Percentiles rank a stretch among this genome's conserved stretches.
phyloP scores from a whole-genome alignment of 2,888 invertebrate genomes.

The Drosophila tripunctata region DNA sequence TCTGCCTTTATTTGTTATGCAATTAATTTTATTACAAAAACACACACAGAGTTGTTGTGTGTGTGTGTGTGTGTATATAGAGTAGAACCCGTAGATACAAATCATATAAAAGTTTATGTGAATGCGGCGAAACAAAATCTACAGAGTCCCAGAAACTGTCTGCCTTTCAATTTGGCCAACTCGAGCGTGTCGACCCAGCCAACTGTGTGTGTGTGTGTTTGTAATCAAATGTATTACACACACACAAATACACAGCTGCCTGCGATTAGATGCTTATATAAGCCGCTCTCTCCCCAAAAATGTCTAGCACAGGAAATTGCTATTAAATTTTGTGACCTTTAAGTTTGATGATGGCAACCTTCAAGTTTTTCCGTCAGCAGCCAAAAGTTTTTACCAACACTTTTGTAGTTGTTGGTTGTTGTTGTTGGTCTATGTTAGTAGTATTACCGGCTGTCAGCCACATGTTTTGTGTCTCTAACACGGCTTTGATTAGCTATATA shows the following conservation, averaged over 20 bases:
- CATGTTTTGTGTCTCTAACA: conserved; percentile 38
- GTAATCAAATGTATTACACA: conserved; percentile 19
- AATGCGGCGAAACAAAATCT: conserved; percentile 43
- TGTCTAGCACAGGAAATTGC: conserved; percentile 58
- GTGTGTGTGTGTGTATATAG: too few relatives aligned
- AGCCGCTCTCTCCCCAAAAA: conserved; percentile 40
- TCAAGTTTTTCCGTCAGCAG: conserved; percentile 26
- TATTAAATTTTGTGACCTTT: conserved; percentile 72
- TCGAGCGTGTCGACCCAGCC: conserved; percentile 51
- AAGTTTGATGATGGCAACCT: conserved; percentile 45
- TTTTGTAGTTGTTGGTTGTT: conserved; percentile 1
- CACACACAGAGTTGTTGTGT: conserved; percentile 8
- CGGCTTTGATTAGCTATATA: conserved; percentile 41
- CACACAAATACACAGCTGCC: conserved; percentile 1
- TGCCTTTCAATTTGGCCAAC: conserved; percentile 62
- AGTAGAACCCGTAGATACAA: conserved; percentile 59
- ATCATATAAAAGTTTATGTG: conserved; percentile 70
- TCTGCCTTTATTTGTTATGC: conserved; percentile 74
- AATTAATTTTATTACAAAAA: conserved; percentile 74
- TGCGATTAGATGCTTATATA: conserved; percentile 47
- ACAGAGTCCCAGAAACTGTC: conserved; percentile 52
- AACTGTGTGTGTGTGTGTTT: conserved; percentile 36
- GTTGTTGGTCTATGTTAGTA: conserved; percentile 2
- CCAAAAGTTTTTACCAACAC: conserved; percentile 38
- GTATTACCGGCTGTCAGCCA: conserved; percentile 19